A percentile compares a stretch with the other conserved stretches of the same genome.
Conservation (phyloP, 53 echinoderm and acorn worm genomes). For the Antedon mediterranea region DNA sequence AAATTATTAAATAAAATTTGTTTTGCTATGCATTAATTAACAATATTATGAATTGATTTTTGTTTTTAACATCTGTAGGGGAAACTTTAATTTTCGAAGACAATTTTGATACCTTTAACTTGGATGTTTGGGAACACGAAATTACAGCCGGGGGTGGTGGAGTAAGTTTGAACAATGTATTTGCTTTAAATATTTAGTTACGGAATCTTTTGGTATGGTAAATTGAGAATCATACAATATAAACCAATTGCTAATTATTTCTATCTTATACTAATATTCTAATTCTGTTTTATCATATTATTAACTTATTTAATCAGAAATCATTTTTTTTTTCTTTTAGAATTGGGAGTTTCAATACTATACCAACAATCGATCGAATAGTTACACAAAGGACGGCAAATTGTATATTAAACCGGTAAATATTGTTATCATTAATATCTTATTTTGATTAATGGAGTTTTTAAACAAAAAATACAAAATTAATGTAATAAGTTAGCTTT, state of each 20-base stretch:
- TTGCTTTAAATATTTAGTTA: no score
- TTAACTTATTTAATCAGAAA: no score
- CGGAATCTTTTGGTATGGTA: no score
- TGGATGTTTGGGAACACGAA: constrained; percentile 77
- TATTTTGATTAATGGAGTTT: background rate
- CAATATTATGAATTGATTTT: no score
- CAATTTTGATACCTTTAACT: constrained; percentile 52
- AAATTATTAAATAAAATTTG: no score
- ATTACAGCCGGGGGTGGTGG: constrained; percentile 88
- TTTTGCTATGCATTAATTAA: no score
- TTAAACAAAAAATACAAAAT: background rate
- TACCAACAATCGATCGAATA: constrained; percentile 86
- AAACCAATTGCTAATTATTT: no score
- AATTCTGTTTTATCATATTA: no score
- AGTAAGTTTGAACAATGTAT: constrained; percentile 19
- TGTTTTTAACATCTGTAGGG: background rate
- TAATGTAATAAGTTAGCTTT: no score
- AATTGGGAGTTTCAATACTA: constrained; percentile 97
- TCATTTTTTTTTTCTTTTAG: constrained; percentile 10
- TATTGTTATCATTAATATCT: background rate
- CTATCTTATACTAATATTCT: no score
- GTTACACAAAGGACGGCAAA: constrained; percentile 45
- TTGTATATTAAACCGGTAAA: constrained; percentile 86
- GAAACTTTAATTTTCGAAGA: constrained; percentile 59
- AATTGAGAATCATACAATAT: no score